phyloP scores from a whole-genome alignment of 2,797 vertebrate genomes.

The Lepus townsendii region DNA sequence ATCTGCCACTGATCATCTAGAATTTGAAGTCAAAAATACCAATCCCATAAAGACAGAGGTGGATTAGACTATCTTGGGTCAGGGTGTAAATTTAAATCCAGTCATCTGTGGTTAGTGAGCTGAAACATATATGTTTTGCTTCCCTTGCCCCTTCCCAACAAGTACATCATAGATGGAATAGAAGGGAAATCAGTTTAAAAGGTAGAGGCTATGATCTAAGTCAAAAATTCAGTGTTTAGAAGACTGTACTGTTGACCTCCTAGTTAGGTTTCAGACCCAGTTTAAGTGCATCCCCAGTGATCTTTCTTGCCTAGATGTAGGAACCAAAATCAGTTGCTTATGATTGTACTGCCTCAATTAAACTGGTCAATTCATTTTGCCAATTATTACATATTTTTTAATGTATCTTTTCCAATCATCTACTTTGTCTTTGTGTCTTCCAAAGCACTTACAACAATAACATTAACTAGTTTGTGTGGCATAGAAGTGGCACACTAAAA shows the following conservation, averaged over 20 bases:
- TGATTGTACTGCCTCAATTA: neutral
- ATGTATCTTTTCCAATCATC: neutral
- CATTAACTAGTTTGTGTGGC: neutral
- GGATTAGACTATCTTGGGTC: neutral
- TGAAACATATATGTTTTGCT: neutral
- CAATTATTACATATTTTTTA: conserved; percentile 27
- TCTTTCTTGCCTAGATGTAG: neutral
- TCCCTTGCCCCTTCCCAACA: neutral
- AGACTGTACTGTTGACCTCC: neutral
- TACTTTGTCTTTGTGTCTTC: neutral
- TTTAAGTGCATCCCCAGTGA: neutral
- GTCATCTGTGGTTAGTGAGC: neutral
- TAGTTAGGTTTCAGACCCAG: neutral
- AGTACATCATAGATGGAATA: neutral
- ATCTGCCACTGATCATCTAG: neutral
- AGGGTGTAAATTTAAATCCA: neutral
- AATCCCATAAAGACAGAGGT: neutral
- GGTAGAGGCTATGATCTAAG: neutral
- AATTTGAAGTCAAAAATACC: conserved; percentile 5
- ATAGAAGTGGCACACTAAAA: neutral
- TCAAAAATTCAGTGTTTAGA: conserved; percentile 4
- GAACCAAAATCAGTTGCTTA: neutral
- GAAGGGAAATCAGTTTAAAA: neutral
- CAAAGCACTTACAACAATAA: neutral
- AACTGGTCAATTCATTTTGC: neutral